Evolutionary conservation across 2,888 invertebrate species (phyloP).

Genomic region (Catocala sponsa): DNA sequence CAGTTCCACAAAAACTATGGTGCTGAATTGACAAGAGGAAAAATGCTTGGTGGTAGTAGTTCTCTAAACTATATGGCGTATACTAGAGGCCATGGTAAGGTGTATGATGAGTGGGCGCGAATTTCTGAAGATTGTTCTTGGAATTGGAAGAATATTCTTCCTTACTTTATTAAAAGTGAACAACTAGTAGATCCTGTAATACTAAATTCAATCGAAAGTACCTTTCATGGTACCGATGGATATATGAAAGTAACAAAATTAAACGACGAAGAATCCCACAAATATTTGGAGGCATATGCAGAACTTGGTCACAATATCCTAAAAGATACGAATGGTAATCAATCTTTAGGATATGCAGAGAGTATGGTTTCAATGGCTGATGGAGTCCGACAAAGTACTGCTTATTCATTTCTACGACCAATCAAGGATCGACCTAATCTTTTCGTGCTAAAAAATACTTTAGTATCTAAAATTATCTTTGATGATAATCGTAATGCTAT

Average conservation of each 20-base stretch:
- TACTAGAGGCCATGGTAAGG: constrained; percentile 71
- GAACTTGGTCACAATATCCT: constrained; percentile 72
- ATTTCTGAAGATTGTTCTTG: constrained; percentile 79
- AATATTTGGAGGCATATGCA: constrained; percentile 66
- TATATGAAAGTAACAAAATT: constrained; percentile 69
- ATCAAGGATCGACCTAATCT: constrained; percentile 63
- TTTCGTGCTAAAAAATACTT: constrained; percentile 73
- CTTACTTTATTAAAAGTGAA: constrained; percentile 83
- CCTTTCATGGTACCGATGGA: constrained; percentile 72
- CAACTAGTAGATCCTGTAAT: constrained; percentile 54
- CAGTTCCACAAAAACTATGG: constrained; percentile 34
- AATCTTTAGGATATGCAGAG: constrained; percentile 78
- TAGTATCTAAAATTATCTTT: constrained; percentile 81
- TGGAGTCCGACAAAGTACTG: constrained; percentile 78
- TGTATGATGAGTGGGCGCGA: constrained; percentile 82
- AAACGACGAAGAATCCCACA: constrained; percentile 30
- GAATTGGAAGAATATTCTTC: constrained; percentile 81
- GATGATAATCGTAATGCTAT: constrained; percentile 75
- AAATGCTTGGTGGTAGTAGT: constrained; percentile 87
- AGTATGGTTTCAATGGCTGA: constrained; percentile 75
- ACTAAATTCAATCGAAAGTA: constrained; percentile 27
- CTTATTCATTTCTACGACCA: constrained; percentile 77
- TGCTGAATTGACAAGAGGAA: constrained; percentile 79
- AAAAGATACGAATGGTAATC: constrained; percentile 68
- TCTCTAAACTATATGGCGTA: constrained; percentile 84